Conservation (phyloP, 2,888 invertebrate genomes). For the Orgyia antiqua region DNA sequence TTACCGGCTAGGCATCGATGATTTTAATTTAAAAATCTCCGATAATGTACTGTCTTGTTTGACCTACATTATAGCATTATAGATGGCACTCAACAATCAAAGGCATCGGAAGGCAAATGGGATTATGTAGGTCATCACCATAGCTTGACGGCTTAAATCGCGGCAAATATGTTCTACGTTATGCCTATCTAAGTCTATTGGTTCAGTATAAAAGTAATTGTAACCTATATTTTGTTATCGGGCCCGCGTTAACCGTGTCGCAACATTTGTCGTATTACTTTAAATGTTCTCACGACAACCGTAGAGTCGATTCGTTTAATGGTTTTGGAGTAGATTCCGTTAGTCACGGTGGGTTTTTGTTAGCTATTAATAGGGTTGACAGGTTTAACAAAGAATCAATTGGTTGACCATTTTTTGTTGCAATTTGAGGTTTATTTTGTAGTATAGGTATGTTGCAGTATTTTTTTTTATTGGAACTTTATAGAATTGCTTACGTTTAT, state of each 20-base stretch:
- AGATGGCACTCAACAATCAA: too few species aligned
- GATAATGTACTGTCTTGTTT: too few species aligned
- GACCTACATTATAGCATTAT: too few species aligned
- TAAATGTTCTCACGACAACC: slow-evolving; percentile 49
- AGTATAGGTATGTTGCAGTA: background rate
- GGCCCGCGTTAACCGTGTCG: slow-evolving; percentile 26
- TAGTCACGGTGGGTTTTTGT: slow-evolving; percentile 41
- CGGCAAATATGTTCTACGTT: too few species aligned
- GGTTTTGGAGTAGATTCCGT: slow-evolving; percentile 40
- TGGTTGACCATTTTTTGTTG: background rate
- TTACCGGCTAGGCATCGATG: too few species aligned
- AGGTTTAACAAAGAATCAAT: background rate
- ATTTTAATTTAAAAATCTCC: too few species aligned
- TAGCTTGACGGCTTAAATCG: too few species aligned
- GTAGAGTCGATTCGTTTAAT: slow-evolving; percentile 36
- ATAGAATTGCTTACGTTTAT: too few species aligned
- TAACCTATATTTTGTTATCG: slow-evolving; percentile 48
- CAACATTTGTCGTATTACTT: slow-evolving; percentile 34
- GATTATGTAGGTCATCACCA: too few species aligned
- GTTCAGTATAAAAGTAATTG: slow-evolving; percentile 5
- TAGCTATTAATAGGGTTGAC: slow-evolving; percentile 8
- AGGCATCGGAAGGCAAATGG: too few species aligned
- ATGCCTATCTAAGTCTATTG: too few species aligned
- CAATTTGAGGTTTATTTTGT: background rate
- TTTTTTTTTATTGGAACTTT: too few species aligned